phyloP scores from a whole-genome alignment of 2,797 vertebrate genomes.

The Anguilla marmorata region DNA sequence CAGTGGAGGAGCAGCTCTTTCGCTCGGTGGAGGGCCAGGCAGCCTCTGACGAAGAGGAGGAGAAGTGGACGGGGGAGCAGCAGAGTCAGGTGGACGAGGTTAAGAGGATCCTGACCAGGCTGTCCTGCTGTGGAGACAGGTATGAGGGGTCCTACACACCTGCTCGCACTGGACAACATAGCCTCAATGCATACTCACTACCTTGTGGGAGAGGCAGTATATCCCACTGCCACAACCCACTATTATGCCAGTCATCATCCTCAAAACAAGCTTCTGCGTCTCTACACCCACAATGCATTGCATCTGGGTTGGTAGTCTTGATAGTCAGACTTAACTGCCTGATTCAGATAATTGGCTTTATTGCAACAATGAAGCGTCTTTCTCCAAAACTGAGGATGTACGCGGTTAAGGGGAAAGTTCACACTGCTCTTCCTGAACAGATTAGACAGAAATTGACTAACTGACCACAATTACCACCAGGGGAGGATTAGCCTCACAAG shows the following conservation, averaged over 20 bases:
- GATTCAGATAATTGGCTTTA: not conserved
- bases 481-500: too few relatives aligned
- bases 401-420: too few relatives aligned
- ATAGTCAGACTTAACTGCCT: not conserved
- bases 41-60: conserved; percentile 88
- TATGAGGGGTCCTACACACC: conserved; percentile 38
- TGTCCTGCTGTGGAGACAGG: conserved; percentile 79
- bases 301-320: not conserved
- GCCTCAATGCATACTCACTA: not conserved
- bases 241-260: not conserved
- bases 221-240: not conserved
- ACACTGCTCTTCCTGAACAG: too few relatives aligned
- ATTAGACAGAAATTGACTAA: too few relatives aligned
- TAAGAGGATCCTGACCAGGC: conserved; percentile 65
- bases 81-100: conserved; percentile 66
- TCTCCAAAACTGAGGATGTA: too few relatives aligned
- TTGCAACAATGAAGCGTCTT: too few relatives aligned
- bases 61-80: conserved; percentile 72
- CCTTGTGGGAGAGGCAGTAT: not conserved
- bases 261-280: not conserved
- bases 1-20: conserved; percentile 86
- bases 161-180: not conserved
- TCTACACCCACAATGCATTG: not conserved
- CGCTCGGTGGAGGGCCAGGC: conserved; percentile 91
- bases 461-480: too few relatives aligned